phyloP scores from a whole-genome alignment of 2,888 invertebrate genomes.

The Nysson spinosus region DNA sequence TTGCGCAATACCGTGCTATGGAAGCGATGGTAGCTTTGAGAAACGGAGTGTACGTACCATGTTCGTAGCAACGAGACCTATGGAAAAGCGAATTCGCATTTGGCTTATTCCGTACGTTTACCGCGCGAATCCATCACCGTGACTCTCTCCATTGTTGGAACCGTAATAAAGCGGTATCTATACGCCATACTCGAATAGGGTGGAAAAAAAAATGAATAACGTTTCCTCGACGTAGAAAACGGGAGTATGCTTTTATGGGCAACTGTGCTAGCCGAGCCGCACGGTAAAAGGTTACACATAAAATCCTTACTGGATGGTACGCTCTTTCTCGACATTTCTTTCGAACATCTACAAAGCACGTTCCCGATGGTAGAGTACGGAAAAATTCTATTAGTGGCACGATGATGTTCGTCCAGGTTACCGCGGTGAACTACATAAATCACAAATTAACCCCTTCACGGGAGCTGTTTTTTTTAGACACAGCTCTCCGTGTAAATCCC shows the following conservation, averaged over 20 bases:
- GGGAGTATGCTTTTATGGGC: slow-evolving; percentile 26
- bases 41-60: neutral
- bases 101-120: slow-evolving; percentile 6
- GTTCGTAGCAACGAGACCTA: too few species aligned
- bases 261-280: slow-evolving; percentile 10
- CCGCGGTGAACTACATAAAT: slow-evolving; percentile 1
- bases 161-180: slow-evolving; percentile 38
- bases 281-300: slow-evolving; percentile 34
- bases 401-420: too few species aligned
- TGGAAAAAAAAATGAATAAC: slow-evolving; percentile 28
- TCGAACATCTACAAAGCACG: too few species aligned
- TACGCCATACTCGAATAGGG: slow-evolving; percentile 2
- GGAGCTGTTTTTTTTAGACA: slow-evolving; percentile 24
- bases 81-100: slow-evolving; percentile 18
- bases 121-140: slow-evolving; percentile 3
- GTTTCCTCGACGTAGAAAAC: slow-evolving; percentile 7
- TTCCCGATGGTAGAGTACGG: too few species aligned
- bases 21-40: neutral
- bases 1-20: slow-evolving; percentile 6
- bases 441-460: slow-evolving; percentile 44
- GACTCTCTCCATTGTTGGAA: slow-evolving; percentile 24
- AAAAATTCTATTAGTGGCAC: too few species aligned
- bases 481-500: neutral
- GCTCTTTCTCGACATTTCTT: slow-evolving; percentile 13
- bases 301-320: slow-evolving; percentile 2